Evolutionary conservation across 2,888 invertebrate genomes (phyloP).

Genomic region (Philaethria dido): DNA sequence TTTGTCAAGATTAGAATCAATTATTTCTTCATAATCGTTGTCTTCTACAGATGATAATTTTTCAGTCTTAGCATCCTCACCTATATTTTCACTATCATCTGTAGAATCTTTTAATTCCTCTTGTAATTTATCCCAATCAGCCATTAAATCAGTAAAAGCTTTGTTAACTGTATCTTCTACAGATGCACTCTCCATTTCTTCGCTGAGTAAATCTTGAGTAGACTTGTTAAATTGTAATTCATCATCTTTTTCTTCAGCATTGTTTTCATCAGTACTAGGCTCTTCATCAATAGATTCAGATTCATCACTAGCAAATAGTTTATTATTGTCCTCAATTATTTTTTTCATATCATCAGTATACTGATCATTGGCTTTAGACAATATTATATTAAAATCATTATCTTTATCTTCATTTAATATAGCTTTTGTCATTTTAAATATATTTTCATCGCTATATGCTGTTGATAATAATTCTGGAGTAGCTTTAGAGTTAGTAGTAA

Average conservation of each 20-base stretch:
- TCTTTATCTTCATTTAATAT: conserved; percentile 42
- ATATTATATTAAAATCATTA: conserved; percentile 42
- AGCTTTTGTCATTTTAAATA: conserved; percentile 41
- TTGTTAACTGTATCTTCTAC: conserved; percentile 48
- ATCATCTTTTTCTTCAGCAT: conserved; percentile 21
- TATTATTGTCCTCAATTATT: conserved; percentile 51
- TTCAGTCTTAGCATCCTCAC: conserved; percentile 34
- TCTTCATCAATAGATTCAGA: conserved; percentile 43
- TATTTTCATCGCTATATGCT: conserved; percentile 26
- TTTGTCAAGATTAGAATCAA: conserved; percentile 43
- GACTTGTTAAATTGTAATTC: background rate
- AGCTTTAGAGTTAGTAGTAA: background rate
- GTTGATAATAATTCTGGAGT: background rate
- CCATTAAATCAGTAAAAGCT: conserved; percentile 58
- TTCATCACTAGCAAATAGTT: conserved; percentile 47
- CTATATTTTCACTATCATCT: conserved; percentile 36
- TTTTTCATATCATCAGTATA: conserved; percentile 33
- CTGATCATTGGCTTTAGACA: conserved; percentile 37
- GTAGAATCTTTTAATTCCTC: conserved; percentile 54
- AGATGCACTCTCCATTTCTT: conserved; percentile 5
- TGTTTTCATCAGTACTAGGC: conserved; percentile 34
- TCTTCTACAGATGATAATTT: conserved; percentile 32
- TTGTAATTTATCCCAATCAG: conserved; percentile 60
- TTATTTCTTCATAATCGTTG: conserved; percentile 45
- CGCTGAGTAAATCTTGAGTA: background rate